Evolutionary conservation across 2,888 invertebrate species (phyloP), one percentile per base, ranked within the genome.

Genomic region (Dasysyrphus tricinctus): DNA sequence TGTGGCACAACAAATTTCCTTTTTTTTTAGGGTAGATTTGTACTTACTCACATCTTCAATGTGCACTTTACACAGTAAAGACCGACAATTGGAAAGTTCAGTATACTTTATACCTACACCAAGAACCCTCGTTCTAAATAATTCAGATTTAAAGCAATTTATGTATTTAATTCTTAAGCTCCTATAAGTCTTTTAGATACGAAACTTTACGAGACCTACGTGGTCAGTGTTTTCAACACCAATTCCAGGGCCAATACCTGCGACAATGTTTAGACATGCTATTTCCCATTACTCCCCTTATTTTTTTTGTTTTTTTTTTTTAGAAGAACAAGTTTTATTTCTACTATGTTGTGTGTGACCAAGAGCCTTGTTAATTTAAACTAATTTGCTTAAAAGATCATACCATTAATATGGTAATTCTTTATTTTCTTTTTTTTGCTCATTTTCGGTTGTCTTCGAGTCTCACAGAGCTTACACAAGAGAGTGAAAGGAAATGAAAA

Each of bases 391-490:
- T 76, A 73, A 84, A 76, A 63, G 80, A 84, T 76, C 84, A 73
- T 77, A 67, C 80, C 80, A 84, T 84, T 80, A 84, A 84, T 80
- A 84, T 84, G 84, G 76, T 84, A 84, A 84, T 84, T 80, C 76
- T 69, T 73, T 24, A n/a, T 65, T 76, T 44, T 63, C 76, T 63
- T 74, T 84, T 80, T 80, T 61, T 54, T 49, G 69, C 39, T 63
- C 42, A 63, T 63, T 63, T 63, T 63, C 44, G 44, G 63, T 63
- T 63, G 63, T 63, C 42, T 63, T 44, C 29, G 39, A 63, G 32
- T 54, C 12, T 24, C 29, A 4, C 74, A 56, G 39, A 72, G 70
- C 54, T 63, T 70, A 70, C 76, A 37, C 32, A 56, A 51, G 76
- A 51, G 54, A 59, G 19, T 19, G 42, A 47, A 47, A 67, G 80